phyloP scores from a whole-genome alignment of 2,113 vertebrate species.

The Sorex araneus region DNA sequence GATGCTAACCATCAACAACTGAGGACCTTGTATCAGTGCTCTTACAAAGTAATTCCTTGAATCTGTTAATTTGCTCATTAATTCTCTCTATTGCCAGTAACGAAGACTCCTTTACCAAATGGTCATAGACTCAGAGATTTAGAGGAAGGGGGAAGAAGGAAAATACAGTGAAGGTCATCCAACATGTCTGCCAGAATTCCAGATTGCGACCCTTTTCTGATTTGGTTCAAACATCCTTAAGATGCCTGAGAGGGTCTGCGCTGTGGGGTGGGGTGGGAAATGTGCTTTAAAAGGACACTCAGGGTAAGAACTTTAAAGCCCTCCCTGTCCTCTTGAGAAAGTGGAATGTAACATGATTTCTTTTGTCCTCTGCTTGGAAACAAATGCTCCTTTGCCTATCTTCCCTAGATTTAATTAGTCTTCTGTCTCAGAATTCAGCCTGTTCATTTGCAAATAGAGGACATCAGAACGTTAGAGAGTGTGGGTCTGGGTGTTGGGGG shows the following conservation, averaged over 20 bases:
- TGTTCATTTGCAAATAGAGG: slow-evolving; percentile 89
- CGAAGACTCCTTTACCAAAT: background rate
- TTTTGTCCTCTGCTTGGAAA: slow-evolving; percentile 84
- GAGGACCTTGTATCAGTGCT: slow-evolving; percentile 12
- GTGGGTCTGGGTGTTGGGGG: slow-evolving; percentile 61
- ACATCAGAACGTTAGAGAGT: slow-evolving; percentile 83
- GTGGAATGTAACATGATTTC: slow-evolving; percentile 85
- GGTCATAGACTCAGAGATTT: background rate
- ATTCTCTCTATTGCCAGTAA: background rate
- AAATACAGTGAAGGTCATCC: background rate
- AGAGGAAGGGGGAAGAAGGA: background rate
- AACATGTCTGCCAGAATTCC: background rate
- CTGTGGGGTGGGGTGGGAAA: background rate
- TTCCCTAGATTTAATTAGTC: slow-evolving; percentile 88
- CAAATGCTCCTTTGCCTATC: slow-evolving; percentile 89
- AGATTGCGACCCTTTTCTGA: background rate
- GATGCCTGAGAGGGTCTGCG: background rate
- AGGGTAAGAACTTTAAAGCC: slow-evolving; percentile 68
- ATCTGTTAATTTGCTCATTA: slow-evolving; percentile 1
- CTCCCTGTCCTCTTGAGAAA: slow-evolving; percentile 83
- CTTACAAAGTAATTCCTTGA: slow-evolving; percentile 6
- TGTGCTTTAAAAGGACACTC: slow-evolving; percentile 35
- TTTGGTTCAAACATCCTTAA: slow-evolving; percentile 3
- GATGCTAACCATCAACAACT: slow-evolving; percentile 53
- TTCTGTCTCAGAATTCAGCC: slow-evolving; percentile 84